Evolutionary conservation across 2,797 vertebrate species (phyloP), one percentile per base, ranked within the genome.

Genomic region (Myotis daubentonii): DNA sequence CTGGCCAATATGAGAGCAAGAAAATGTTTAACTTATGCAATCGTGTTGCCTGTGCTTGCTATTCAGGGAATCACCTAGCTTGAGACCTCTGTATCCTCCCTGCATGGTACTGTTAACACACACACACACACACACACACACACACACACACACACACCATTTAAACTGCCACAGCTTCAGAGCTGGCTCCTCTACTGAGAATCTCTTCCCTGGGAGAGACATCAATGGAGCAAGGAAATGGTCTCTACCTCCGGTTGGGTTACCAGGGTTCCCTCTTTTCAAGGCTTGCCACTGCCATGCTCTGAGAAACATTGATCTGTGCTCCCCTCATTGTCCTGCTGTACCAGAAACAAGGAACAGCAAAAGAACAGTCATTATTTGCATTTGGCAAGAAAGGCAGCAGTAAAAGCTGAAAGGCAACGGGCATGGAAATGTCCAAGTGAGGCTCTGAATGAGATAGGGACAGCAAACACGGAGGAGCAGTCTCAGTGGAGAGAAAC

Each of bases 241-340:
- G 97, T 96, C 96, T 97, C 93, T 89, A 83, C 86, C 66, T 94
- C 97, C 81, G 85, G 89, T 74, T 76, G 88, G 95, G 97, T 97
- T 97, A 94, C 96, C 96, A 96, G 66, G 97, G 93, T 62, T 89
- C 95, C 97, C 89, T 95, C 97, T 93, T 97, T 97, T 95, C 96
- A 97, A 93, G 33, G 78, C 93, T 89, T 5, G 8, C 87, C 93
- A 94, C 82, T n/a, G 87, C 94, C 87, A 30, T 95, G 94, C 89
- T 94, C 91, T 96, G 89, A 91, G 94, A 96, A 96, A 87, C 93
- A 91, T 36, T 94, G 92, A 90, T 96, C 91, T 95, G 38, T 60
- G 85, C 87, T 84, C 90, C 66, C 74, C 9, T 57, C 60, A 81
- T 95, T 96, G 96, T 94, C 76, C 75, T 16, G 1, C 93, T 57